A percentile compares a stretch with the other conserved stretches of the same genome.
phyloP scores from a whole-genome alignment of 2,113 vertebrate species.

The Loxodonta africana region DNA sequence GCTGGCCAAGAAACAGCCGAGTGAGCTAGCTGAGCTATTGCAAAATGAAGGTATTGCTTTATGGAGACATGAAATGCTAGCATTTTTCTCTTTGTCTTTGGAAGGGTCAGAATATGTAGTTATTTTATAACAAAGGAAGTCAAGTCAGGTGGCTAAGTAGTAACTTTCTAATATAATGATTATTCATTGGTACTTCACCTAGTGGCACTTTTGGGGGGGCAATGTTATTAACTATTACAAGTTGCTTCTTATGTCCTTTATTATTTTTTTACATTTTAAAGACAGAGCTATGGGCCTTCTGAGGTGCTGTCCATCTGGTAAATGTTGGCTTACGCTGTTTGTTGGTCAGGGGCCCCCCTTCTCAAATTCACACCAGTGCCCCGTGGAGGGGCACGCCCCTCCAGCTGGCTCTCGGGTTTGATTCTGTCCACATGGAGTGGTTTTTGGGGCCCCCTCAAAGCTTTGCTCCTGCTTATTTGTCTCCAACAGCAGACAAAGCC shows the following conservation, averaged over 20 bases:
- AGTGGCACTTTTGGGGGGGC: not conserved
- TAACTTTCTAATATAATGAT: not conserved
- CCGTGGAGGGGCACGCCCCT: not conserved
- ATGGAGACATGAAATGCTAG: not conserved
- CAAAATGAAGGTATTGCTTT: constrained; percentile 53
- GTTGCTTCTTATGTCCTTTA: constrained; percentile 14
- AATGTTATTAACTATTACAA: not conserved
- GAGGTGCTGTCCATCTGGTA: not conserved
- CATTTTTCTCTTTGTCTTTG: not conserved
- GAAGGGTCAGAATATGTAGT: constrained; percentile 22
- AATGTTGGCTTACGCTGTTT: constrained; percentile 4
- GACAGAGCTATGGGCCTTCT: constrained; percentile 34
- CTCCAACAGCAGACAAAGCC: constrained; percentile 67
- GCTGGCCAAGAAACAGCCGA: not conserved
- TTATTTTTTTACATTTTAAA: constrained; percentile 5
- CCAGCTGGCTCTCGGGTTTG: not conserved
- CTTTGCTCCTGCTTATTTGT: constrained; percentile 70
- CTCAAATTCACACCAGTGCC: not conserved
- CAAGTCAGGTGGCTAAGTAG: not conserved
- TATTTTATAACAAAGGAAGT: constrained; percentile 14
- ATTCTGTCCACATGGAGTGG: not conserved
- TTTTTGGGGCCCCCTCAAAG: constrained; percentile 56
- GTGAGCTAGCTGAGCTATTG: constrained; percentile 62
- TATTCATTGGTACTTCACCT: not conserved
- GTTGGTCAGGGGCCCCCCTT: not conserved